A percentile compares a stretch with the other conserved stretches of the same genome.
Conservation (phyloP, 2,888 invertebrate species). For the Trichogramma evanescens region DNA sequence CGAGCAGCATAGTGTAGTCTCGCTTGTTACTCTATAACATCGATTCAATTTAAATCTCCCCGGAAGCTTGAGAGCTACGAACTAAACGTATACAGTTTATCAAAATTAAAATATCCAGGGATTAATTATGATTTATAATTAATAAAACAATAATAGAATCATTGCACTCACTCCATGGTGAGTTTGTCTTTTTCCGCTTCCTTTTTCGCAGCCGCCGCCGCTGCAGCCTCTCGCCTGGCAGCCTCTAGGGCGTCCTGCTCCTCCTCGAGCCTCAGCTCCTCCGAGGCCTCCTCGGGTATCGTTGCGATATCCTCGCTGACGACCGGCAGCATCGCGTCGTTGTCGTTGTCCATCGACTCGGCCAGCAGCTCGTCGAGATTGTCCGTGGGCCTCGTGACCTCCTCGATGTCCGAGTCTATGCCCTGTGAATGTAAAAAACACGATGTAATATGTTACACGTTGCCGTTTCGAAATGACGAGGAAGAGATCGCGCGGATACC, state of each 20-base stretch:
- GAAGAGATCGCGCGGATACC: neutral
- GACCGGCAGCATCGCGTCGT: constrained; percentile 37
- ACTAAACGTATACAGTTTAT: no score
- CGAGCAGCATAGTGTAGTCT: no score
- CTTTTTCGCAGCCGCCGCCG: constrained; percentile 22
- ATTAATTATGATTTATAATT: no score
- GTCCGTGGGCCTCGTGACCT: constrained; percentile 65
- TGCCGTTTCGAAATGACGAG: neutral
- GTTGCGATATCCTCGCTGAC: constrained; percentile 41
- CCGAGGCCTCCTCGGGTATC: constrained; percentile 55
- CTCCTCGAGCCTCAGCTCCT: constrained; percentile 50
- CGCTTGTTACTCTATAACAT: no score
- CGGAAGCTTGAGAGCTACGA: no score
- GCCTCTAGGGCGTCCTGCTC: constrained; percentile 49
- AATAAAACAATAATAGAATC: no score
- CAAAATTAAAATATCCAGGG: no score
- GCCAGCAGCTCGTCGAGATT: constrained; percentile 48
- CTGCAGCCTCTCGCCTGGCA: constrained; percentile 27
- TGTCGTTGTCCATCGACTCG: constrained; percentile 33
- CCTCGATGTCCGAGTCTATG: constrained; percentile 83
- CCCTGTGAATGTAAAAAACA: constrained; percentile 49
- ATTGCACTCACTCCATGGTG: constrained; percentile 12
- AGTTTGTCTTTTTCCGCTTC: constrained; percentile 19
- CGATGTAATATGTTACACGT: neutral
- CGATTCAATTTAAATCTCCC: no score